Conservation (phyloP, 1,140 invertebrate genomes). For the Popillia japonica region DNA sequence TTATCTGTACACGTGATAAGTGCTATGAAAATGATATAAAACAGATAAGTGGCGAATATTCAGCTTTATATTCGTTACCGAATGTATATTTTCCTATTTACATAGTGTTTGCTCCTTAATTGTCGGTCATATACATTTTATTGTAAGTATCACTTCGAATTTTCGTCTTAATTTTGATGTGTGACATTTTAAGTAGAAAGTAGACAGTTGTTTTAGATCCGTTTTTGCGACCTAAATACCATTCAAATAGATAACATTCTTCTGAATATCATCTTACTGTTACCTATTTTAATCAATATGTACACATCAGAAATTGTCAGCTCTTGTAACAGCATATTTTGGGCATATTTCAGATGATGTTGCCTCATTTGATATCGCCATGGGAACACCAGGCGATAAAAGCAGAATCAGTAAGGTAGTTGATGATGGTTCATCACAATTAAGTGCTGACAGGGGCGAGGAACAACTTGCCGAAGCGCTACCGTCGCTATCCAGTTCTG, state of each 20-base stretch:
- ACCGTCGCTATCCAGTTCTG: not conserved
- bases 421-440: constrained; percentile 44
- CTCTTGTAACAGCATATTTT: not conserved
- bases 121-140: constrained; percentile 51
- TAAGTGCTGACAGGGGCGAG: constrained; percentile 38
- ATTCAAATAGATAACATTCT: constrained; percentile 49
- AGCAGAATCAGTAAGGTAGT: constrained; percentile 55
- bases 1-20: constrained; percentile 44
- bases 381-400: constrained; percentile 61
- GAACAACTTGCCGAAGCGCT: constrained; percentile 1
- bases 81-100: constrained; percentile 24
- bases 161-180: constrained; percentile 39
- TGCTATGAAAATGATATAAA: constrained; percentile 42
- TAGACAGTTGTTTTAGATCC: constrained; percentile 49
- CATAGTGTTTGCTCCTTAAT: constrained; percentile 47
- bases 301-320: constrained; percentile 6
- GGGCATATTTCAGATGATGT: constrained; percentile 56
- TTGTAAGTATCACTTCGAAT: constrained; percentile 50
- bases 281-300: constrained; percentile 33
- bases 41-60: constrained; percentile 40
- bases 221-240: constrained; percentile 53
- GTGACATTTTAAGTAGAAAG: constrained; percentile 54
- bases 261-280: constrained; percentile 41
- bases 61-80: constrained; percentile 25
- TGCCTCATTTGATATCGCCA: constrained; percentile 59